Base-by-base conservation (phyloP, 2,113 vertebrate species). In the Chinchilla lanigera region DNA sequence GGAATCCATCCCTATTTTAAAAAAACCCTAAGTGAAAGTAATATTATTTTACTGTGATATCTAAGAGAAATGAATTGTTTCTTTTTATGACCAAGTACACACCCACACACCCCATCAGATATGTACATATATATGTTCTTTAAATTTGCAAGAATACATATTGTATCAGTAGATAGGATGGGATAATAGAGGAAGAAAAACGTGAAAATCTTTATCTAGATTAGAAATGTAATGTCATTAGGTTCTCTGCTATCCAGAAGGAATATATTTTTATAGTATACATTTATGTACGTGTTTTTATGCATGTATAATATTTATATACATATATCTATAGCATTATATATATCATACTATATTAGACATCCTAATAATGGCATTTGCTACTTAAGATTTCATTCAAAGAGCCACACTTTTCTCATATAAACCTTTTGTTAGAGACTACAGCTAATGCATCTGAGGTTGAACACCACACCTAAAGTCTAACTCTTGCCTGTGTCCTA, bases 31-130 rank as follows among this genome's bases (percentile, higher is more conserved):
- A 82, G 44, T 93, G 17, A 13, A 69, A 28, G 94, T 88, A 75
- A 4, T 1, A 80, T 75, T 85, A 89, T 89, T 95, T 88, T 84
- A 92, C 28, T 61, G 0, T 92, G 50, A 89, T 14, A 69, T 86
- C 12, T 90, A 80, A 89, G 26, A 77, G 24, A 58, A 94, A 63
- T 90, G 77, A 91, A 56, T 56, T 73, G 63, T 91, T 94, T 96
- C 38, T 95, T 20, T 93, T 86, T 75, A 54, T 92, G 44, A 81
- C 56, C 87, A 35, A 85, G 14, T 24, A 67, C 1, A 50, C 5
- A 24, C 17, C 30, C 8, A 41, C 22, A 22, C 41, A 80, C 30
- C 7, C 16, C 61, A 26, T 8, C 1, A 90, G 7, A 73, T 8
- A 73, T 41, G 60, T 2, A 77, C 61, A 58, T 24, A 19, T 11